phyloP scores from a whole-genome alignment of 2,797 vertebrate genomes.

The Sarcoramphus papa region DNA sequence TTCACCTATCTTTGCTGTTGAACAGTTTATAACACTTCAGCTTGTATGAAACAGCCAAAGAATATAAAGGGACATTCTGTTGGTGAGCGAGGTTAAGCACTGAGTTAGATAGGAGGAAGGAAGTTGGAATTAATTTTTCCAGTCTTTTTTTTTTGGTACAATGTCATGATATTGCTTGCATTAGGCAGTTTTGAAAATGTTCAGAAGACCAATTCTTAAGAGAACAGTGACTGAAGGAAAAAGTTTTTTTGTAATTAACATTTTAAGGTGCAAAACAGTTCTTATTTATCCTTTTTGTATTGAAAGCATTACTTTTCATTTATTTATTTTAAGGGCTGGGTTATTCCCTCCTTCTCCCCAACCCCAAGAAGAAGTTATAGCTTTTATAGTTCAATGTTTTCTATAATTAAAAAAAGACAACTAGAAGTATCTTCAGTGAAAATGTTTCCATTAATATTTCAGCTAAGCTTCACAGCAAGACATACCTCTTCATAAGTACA shows the following conservation, averaged over 20 bases:
- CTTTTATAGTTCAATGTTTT: not conserved
- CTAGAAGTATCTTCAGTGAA: not conserved
- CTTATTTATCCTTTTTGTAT: not conserved
- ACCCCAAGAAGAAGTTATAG: not conserved
- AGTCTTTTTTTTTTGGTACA: not conserved
- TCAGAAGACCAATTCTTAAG: not conserved
- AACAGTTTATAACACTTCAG: not conserved
- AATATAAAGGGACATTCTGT: not conserved
- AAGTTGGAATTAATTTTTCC: not conserved
- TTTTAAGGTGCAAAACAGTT: not conserved
- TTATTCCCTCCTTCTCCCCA: not conserved
- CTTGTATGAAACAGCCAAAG: not conserved
- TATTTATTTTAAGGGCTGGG: not conserved
- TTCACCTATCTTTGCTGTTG: not conserved
- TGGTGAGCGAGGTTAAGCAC: not conserved
- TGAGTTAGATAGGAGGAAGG: not conserved
- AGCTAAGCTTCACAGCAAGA: not conserved
- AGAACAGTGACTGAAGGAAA: not conserved
- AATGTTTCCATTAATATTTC: conserved; percentile 1
- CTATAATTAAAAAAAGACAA: not conserved
- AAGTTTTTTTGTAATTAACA: not conserved
- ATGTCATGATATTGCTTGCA: not conserved
- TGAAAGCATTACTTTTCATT: not conserved
- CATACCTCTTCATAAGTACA: not conserved
- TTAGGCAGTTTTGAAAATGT: not conserved